A percentile compares a stretch with the other conserved stretches of the same genome.
These are phyloP conservation scores for Hiodon alosoides DNA, from an alignment of 2,113 vertebrate genomes.

Conservation along the genomic window DNA sequence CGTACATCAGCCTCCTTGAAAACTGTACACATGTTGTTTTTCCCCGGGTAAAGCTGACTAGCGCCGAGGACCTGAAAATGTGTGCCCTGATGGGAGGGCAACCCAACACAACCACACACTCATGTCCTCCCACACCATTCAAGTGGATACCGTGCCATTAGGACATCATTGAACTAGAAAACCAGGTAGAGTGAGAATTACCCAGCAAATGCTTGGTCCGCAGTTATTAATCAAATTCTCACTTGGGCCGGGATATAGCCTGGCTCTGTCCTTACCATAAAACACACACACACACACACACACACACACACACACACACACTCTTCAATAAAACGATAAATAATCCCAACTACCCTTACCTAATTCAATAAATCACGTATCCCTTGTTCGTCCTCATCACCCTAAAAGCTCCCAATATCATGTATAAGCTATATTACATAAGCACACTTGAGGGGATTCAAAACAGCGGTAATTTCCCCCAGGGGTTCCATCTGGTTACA, in stretches of 20 bases:
- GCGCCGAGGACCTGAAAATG: no score
- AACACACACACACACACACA: neutral
- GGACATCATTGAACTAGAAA: conserved; percentile 4
- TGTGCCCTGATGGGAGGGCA: no score
- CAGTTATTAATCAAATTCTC: neutral
- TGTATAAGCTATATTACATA: conserved; percentile 10
- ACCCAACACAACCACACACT: no score
- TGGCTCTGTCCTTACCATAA: neutral
- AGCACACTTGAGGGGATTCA: conserved; percentile 9
- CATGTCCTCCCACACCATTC: neutral
- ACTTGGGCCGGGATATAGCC: neutral
- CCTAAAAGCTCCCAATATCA: neutral
- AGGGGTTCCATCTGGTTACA: neutral
- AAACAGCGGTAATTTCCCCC: neutral
- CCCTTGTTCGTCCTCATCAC: no score
- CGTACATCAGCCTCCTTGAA: no score
- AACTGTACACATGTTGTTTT: no score
- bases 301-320: neutral
- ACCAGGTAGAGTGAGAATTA: neutral
- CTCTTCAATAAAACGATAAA: neutral
- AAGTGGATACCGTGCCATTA: conserved; percentile 2
- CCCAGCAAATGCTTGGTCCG: neutral
- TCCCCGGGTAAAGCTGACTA: no score
- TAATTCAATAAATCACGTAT: no score
- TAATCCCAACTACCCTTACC: no score